Evolutionary conservation across 2,888 invertebrate genomes (phyloP), one percentile per base, ranked within the genome.

Genomic region (Metacarcinus magister): DNA sequence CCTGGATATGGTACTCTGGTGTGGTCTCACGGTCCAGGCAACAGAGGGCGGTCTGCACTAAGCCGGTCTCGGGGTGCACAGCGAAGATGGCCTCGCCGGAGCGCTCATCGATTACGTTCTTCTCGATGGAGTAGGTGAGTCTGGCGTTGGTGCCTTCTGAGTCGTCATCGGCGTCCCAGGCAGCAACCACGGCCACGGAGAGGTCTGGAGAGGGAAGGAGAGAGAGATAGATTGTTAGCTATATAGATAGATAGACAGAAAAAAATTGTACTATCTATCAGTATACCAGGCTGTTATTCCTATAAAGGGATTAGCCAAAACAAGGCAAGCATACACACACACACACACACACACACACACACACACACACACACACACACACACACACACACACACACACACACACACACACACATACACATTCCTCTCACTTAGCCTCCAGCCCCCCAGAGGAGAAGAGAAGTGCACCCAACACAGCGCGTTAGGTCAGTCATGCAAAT

Each of bases 101-200:
- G 98, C 99, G 99, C 98, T 99, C 99, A 98, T 99, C 99, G 97
- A 99, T 99, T 44, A 99, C 99, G 97, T 99, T 99, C 98, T 99
- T 99, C 97, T 99, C 96, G n/a, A 96, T 92, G 87, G 91, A 94
- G 92, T 96, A 96, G 10, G 91, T 94, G 44, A 96, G 96, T 39
- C 54, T 43, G n/a, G 96, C 94, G 91, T 94, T 94, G 39, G 96
- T 94, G 19, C 94, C 94, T 3, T 94, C 94, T 8, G 82, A 28
- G 10, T 67, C 54, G 94, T 96, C 96, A 82, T 96, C 96, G 2
- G 94, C 94, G 82, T 96, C 96, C 96, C 96, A 96, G 48, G 96
- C 96, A 19, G 32, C 28, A 2, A 96, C 96, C 23, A 92, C 82
- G 28, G 90, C 96, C 23, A 96, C 96, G 0, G 92, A 46, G 13